Percentiles rank a stretch among this genome's conserved stretches.
phyloP scores from a whole-genome alignment of 2,113 vertebrate genomes.

The Periophthalmodon schlosseri region DNA sequence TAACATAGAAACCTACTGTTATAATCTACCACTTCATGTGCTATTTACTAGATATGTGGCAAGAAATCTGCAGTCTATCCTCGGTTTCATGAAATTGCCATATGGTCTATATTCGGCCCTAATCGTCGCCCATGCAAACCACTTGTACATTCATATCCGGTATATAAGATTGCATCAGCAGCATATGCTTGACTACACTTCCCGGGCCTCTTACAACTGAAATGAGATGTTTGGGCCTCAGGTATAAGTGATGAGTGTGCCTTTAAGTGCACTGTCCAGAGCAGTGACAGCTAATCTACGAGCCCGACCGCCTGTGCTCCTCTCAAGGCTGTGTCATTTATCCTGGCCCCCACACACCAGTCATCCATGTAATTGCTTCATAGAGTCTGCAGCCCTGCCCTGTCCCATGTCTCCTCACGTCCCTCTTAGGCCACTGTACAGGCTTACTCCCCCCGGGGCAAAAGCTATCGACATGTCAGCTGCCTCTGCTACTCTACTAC shows the following conservation, averaged over 20 bases:
- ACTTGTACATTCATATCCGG: background rate
- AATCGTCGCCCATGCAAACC: background rate
- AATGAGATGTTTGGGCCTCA: conserved; percentile 53
- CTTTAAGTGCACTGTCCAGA: conserved; percentile 38
- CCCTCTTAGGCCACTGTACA: conserved; percentile 29
- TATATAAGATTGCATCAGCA: background rate
- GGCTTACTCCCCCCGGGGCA: conserved; percentile 34
- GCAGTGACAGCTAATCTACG: conserved; percentile 54
- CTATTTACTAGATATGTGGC: background rate
- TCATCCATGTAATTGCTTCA: conserved; percentile 73
- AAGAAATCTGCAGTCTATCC: no score
- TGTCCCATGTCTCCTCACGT: conserved; percentile 36
- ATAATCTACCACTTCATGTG: background rate
- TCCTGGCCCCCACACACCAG: conserved; percentile 50
- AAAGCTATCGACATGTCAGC: conserved; percentile 44
- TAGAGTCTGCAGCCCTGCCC: conserved; percentile 44
- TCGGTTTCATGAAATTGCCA: no score
- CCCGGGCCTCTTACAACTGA: conserved; percentile 48
- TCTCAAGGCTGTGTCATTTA: conserved; percentile 53
- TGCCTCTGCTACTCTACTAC: background rate
- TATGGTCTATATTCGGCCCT: background rate
- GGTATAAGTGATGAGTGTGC: conserved; percentile 41
- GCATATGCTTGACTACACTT: conserved; percentile 2
- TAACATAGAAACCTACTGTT: no score
- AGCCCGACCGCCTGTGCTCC: conserved; percentile 24